Evolutionary conservation across 2,113 vertebrate genomes (phyloP).

Genomic region (Chrysochloris asiatica): DNA sequence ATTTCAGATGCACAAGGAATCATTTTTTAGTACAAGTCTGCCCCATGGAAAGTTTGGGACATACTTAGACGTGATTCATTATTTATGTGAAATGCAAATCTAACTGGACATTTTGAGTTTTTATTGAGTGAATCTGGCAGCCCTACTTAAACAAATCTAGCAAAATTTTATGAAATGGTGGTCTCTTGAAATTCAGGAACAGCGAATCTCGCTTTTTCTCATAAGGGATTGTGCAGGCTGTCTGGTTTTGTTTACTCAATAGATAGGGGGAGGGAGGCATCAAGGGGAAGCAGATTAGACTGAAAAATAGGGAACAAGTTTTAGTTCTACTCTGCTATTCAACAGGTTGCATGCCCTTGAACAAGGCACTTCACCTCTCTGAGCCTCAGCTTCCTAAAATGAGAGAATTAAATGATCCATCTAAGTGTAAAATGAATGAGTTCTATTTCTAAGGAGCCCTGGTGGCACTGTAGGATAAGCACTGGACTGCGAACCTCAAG

Average conservation of each 20-base stretch:
- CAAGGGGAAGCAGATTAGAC: background rate
- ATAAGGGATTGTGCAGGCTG: background rate
- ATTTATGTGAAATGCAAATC: conserved; percentile 43
- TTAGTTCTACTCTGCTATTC: background rate
- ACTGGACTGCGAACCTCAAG: no score
- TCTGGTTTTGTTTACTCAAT: background rate
- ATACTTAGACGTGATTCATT: conserved; percentile 1
- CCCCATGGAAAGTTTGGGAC: conserved; percentile 23
- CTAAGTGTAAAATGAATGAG: background rate
- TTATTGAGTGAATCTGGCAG: conserved; percentile 37
- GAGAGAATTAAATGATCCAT: background rate
- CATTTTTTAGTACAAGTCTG: conserved; percentile 1
- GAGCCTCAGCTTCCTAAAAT: background rate
- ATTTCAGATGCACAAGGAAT: conserved; percentile 27
- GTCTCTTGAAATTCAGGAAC: conserved; percentile 31
- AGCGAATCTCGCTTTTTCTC: conserved; percentile 1
- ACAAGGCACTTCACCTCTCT: background rate
- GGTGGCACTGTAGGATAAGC: no score
- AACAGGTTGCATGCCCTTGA: background rate
- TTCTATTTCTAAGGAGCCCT: no score
- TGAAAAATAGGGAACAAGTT: background rate
- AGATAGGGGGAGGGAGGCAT: background rate
- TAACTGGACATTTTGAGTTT: conserved; percentile 44
- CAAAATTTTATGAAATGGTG: conserved; percentile 28
- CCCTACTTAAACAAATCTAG: conserved; percentile 27